Evolutionary conservation across 2,113 vertebrate species (phyloP).

Genomic region (Petrocephalus microphthalmus): DNA sequence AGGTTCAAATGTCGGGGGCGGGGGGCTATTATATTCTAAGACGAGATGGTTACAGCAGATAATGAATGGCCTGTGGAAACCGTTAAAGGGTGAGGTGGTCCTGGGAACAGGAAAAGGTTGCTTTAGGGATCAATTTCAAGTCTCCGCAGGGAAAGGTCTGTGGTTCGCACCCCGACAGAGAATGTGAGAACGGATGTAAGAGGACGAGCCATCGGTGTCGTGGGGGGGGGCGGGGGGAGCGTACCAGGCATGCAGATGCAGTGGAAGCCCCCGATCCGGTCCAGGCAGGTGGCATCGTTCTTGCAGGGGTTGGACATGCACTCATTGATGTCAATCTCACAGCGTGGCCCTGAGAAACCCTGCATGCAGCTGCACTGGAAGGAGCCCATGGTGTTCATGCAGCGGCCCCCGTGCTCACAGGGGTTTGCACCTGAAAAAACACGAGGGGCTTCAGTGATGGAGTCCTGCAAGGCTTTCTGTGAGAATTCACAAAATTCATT

Average conservation of each 20-base stretch:
- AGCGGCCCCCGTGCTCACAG: slow-evolving; percentile 87
- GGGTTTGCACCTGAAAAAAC: slow-evolving; percentile 79
- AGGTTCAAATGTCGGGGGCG: background rate
- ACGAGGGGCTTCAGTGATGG: background rate
- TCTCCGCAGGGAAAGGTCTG: background rate
- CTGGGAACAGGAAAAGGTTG: background rate
- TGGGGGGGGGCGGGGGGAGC: background rate
- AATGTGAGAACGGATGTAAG: background rate
- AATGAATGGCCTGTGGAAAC: background rate
- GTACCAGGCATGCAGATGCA: slow-evolving; percentile 96
- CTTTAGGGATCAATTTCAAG: too few relatives aligned
- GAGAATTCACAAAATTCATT: background rate
- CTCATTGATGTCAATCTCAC: slow-evolving; percentile 90
- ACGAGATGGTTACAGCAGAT: background rate
- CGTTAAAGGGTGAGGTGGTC: background rate
- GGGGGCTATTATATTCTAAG: background rate
- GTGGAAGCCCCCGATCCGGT: slow-evolving; percentile 91
- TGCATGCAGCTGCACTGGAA: slow-evolving; percentile 88
- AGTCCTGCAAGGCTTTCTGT: background rate
- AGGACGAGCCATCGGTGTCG: background rate
- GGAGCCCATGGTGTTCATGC: slow-evolving; percentile 91
- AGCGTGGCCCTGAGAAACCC: slow-evolving; percentile 86
- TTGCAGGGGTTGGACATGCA: slow-evolving; percentile 92
- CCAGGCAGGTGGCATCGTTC: slow-evolving; percentile 90
- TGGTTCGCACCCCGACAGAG: background rate